phyloP scores from a whole-genome alignment of 2,113 vertebrate species.

The Daubentonia madagascariensis region DNA sequence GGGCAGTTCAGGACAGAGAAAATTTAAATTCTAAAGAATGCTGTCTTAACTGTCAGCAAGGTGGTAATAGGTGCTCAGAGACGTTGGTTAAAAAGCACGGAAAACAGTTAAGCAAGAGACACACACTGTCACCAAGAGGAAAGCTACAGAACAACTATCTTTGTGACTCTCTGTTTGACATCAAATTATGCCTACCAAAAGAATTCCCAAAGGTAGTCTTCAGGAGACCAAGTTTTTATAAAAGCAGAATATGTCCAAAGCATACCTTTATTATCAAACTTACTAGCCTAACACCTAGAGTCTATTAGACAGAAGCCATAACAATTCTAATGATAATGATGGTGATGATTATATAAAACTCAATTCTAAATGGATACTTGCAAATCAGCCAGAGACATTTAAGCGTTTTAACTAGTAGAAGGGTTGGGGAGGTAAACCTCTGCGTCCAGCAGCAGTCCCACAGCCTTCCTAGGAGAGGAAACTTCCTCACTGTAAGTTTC shows the following conservation, averaged over 20 bases:
- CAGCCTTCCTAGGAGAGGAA: background rate
- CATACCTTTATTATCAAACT: background rate
- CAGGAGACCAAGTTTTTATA: background rate
- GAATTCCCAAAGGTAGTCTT: background rate
- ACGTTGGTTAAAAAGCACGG: background rate
- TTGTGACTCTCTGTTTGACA: background rate
- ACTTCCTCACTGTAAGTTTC: background rate
- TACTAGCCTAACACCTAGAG: background rate
- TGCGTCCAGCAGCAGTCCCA: background rate
- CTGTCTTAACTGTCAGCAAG: background rate
- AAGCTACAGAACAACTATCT: background rate
- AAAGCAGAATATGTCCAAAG: background rate
- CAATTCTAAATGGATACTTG: background rate
- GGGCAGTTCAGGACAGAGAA: background rate
- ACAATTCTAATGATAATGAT: background rate
- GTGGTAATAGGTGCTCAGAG: background rate
- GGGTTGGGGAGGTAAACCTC: background rate
- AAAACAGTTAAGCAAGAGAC: background rate
- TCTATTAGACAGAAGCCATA: background rate
- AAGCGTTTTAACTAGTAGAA: background rate
- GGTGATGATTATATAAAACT: background rate
- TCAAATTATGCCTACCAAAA: background rate
- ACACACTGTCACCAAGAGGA: background rate
- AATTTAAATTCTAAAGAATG: slow-evolving; percentile 8
- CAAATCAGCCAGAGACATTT: background rate